Percentiles rank a stretch among this genome's conserved stretches.
Evolutionary conservation across 2,797 vertebrate species (phyloP).

Genomic region (Acestrorhynchus altus): DNA sequence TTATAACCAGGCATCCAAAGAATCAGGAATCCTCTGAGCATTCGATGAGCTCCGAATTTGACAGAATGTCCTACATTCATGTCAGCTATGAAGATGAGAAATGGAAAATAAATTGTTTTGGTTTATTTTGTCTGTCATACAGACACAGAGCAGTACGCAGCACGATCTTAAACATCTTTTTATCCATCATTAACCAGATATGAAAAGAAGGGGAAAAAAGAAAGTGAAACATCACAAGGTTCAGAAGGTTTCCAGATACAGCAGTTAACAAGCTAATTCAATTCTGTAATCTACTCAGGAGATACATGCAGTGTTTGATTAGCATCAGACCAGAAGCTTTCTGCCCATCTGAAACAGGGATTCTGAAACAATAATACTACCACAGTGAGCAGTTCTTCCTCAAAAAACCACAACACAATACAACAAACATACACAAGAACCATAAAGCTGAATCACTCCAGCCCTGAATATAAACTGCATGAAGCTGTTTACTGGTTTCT

Average conservation of each 20-base stretch:
- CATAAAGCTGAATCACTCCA: neutral
- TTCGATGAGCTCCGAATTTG: neutral
- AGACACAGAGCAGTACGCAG: neutral
- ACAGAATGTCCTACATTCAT: neutral
- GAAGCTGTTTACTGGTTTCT: neutral
- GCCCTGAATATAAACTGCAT: neutral
- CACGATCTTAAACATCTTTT: constrained; percentile 15
- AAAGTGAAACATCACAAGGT: constrained; percentile 10
- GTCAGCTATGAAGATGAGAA: neutral
- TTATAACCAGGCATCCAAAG: neutral
- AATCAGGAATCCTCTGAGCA: constrained; percentile 14
- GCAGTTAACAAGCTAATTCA: constrained; percentile 67
- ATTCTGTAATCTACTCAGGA: constrained; percentile 72
- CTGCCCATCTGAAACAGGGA: constrained; percentile 56
- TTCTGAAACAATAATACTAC: constrained; percentile 12
- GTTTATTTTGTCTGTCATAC: neutral
- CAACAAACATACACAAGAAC: neutral
- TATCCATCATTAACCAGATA: constrained; percentile 29
- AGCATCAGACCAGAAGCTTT: constrained; percentile 50
- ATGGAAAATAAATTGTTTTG: neutral
- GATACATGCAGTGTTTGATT: constrained; percentile 67
- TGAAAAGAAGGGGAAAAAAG: neutral
- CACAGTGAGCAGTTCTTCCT: neutral
- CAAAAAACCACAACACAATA: neutral
- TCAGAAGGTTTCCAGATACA: constrained; percentile 38